phyloP scores from a whole-genome alignment of 2,113 vertebrate genomes.

The Albula goreensis region DNA sequence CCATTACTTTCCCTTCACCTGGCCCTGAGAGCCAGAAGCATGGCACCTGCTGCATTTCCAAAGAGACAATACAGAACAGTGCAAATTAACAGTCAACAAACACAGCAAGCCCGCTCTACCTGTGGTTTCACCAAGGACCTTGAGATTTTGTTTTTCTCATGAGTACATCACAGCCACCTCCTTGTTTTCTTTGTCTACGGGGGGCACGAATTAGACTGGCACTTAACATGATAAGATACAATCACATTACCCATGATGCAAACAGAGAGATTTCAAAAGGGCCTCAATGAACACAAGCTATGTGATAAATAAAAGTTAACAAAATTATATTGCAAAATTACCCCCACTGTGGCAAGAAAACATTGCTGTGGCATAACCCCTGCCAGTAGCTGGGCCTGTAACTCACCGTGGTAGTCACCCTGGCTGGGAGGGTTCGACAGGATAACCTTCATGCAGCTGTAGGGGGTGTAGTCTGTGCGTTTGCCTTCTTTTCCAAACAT shows the following conservation, averaged over 20 bases:
- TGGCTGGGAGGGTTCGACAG: constrained; percentile 90
- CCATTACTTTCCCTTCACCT: neutral
- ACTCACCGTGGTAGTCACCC: constrained; percentile 96
- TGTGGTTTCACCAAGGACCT: neutral
- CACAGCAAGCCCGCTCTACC: neutral
- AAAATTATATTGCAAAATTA: neutral
- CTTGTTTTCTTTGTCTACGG: neutral
- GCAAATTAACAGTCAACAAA: neutral
- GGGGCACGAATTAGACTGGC: neutral
- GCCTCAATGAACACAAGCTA: neutral
- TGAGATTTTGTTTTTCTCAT: neutral
- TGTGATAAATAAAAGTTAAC: neutral
- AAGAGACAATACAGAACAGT: neutral
- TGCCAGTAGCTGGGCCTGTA: constrained; percentile 25
- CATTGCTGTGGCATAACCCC: neutral
- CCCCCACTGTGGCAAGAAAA: neutral
- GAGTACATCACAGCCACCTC: neutral
- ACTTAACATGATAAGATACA: neutral
- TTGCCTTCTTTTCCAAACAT: constrained; percentile 95
- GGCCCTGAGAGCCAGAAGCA: neutral
- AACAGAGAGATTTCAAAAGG: neutral
- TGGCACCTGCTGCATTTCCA: neutral
- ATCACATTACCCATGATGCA: neutral
- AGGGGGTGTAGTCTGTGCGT: constrained; percentile 94
- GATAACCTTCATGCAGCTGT: constrained; percentile 98